Evolutionary conservation across 2,888 invertebrate genomes (phyloP).

Genomic region (Trissoscelio sp.): DNA sequence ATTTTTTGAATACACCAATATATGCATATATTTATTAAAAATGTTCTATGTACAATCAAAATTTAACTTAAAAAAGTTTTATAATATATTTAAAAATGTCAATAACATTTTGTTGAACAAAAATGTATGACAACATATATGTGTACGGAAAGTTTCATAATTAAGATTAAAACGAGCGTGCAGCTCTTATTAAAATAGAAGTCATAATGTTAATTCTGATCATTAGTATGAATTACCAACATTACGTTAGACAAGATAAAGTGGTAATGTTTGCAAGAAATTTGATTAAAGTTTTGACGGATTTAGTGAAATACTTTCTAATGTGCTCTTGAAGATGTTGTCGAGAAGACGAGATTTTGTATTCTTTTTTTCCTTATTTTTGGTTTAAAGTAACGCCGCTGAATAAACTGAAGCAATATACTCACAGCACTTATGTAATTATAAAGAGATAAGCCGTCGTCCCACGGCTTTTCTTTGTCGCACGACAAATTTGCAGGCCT

Average conservation of each 20-base stretch:
- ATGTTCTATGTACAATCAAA: no score
- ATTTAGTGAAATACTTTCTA: neutral
- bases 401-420: conserved; percentile 65
- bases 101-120: neutral
- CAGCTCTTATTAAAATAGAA: neutral
- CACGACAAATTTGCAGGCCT: conserved; percentile 91
- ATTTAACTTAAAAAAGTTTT: no score
- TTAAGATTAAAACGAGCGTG: neutral
- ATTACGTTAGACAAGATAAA: neutral
- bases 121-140: neutral
- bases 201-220: neutral
- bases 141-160: neutral
- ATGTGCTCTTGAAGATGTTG: neutral
- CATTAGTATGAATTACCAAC: neutral
- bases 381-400: neutral
- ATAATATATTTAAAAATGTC: neutral
- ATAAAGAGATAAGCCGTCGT: conserved; percentile 90
- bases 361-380: no score
- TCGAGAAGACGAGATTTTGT: neutral
- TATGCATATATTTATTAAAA: no score
- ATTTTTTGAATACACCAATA: no score
- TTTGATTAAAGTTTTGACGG: neutral
- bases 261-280: neutral
- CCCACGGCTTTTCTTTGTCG: conserved; percentile 91
- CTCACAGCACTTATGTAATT: conserved; percentile 90